Evolutionary conservation across 2,113 vertebrate genomes (phyloP).

Genomic region (Neogale vison): DNA sequence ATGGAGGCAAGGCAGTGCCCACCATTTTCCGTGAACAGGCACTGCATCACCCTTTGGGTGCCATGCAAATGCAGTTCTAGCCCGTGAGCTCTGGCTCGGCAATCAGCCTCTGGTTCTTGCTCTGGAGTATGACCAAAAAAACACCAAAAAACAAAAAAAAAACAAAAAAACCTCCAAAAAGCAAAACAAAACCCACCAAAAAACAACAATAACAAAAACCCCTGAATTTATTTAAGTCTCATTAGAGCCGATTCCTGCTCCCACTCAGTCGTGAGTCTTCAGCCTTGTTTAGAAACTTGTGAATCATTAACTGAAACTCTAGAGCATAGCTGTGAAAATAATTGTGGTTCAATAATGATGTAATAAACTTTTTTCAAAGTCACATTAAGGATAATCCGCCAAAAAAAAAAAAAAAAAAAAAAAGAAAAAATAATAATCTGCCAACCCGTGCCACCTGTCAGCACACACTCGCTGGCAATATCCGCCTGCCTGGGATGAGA

Average conservation of each 20-base stretch:
- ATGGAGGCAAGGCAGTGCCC: neutral
- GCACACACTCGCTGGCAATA: slow-evolving; percentile 67
- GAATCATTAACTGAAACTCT: slow-evolving; percentile 81
- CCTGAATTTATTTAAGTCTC: slow-evolving; percentile 47
- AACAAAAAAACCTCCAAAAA: neutral
- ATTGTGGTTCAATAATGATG: slow-evolving; percentile 79
- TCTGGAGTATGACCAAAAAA: neutral
- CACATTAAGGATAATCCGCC: slow-evolving; percentile 44
- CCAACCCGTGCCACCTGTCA: slow-evolving; percentile 34
- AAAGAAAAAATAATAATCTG: neutral
- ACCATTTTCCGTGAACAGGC: neutral
- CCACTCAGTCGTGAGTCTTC: slow-evolving; percentile 63
- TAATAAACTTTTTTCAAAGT: slow-evolving; percentile 77
- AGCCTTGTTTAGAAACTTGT: slow-evolving; percentile 79
- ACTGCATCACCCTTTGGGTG: neutral
- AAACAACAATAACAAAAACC: no score
- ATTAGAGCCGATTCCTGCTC: slow-evolving; percentile 61
- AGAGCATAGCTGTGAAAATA: slow-evolving; percentile 82
- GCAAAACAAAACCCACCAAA: neutral
- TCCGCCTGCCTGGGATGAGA: slow-evolving; percentile 66
- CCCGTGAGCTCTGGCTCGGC: neutral
- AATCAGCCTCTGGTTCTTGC: neutral
- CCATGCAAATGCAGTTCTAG: neutral
- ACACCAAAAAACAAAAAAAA: neutral
- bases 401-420: neutral